phyloP scores from a whole-genome alignment of 1,140 invertebrate species.

The Meteorus sp. region DNA sequence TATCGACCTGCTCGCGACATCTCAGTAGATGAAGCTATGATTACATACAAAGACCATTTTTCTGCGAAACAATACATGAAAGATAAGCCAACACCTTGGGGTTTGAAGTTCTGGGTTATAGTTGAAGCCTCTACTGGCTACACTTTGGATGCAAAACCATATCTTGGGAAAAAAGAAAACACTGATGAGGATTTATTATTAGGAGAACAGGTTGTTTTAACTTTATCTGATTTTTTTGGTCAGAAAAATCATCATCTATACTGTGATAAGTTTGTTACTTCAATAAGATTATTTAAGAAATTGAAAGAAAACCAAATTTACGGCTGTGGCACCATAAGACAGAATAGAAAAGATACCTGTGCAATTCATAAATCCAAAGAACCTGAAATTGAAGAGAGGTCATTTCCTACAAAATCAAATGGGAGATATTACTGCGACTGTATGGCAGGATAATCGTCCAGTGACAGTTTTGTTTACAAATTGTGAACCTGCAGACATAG shows the following conservation, averaged over 20 bases:
- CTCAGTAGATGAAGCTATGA: constrained; percentile 48
- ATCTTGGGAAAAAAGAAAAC: constrained; percentile 27
- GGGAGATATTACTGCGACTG: constrained; percentile 8
- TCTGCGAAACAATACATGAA: constrained; percentile 35
- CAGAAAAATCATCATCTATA: constrained; percentile 26
- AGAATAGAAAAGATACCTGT: constrained; percentile 26
- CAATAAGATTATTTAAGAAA: constrained; percentile 21
- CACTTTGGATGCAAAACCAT: constrained; percentile 20
- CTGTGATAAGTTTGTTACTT: constrained; percentile 33
- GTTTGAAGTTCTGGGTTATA: constrained; percentile 31
- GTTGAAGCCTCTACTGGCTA: constrained; percentile 24
- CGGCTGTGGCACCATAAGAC: constrained; percentile 25
- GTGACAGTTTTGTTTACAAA: constrained; percentile 22
- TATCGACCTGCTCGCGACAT: constrained; percentile 35
- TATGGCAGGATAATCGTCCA: constrained; percentile 26
- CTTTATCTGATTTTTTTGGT: constrained; percentile 19
- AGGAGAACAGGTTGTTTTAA: constrained; percentile 31
- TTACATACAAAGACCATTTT: constrained; percentile 43
- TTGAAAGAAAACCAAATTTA: constrained; percentile 26
- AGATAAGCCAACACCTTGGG: constrained; percentile 34
- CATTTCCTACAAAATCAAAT: constrained; percentile 12
- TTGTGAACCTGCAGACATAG: constrained; percentile 1
- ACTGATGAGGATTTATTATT: constrained; percentile 25
- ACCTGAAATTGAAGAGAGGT: constrained; percentile 22
- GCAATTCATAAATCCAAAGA: constrained; percentile 23